Base-by-base conservation (phyloP, 2,888 invertebrate species). In the Lasioglossum vierecki region DNA sequence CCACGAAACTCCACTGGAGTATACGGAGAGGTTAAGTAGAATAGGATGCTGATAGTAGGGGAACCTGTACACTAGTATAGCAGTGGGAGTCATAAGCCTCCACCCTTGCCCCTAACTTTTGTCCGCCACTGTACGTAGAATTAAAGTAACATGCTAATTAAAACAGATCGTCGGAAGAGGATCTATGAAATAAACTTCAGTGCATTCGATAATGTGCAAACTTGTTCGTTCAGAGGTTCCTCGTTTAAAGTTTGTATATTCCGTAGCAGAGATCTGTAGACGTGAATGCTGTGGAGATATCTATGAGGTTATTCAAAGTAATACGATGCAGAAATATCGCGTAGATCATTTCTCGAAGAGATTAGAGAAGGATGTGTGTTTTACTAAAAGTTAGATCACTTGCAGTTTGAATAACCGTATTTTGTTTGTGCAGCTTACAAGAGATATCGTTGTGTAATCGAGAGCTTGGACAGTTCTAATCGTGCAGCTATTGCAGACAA, bases 401-500 rank as follows among this genome's bases (percentile, higher is more conserved):
- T 79, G 39, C 76, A 79, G 11, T 80, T 82, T 82, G 79, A 88
- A 86, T 83, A 83, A 88, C 74, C 86, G 41, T 60, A 26, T 53
- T 41, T 70, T 41, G 41, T 49, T 35, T 70, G 80, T 76, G 82
- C n/a, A 76, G 6, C 30, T 79, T 35, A 66, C 60, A 41, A 68
- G 72, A n/a, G 76, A 71, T 70, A 63, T 74, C 35, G 22, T 44
- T 41, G 63, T 83, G 76, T 74, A 60, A 30, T n/a, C 15, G 46
- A 68, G 60, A 76, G n/a, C 57, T 83, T 39, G 74, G 74, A 80
- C 75, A 79, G 80, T 26, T 83, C 88, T 88, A 88, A 49, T 83
- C 89, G 88, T 89, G 88, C 88, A 89, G 66, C 76, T 86, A 86
- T 87, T 15, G 60, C 44, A 76, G 74, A 83, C 46, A 81, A 73